These are phyloP conservation scores for Salvator merianae DNA, from an alignment of 2,113 vertebrate genomes.

Conservation along the genomic window DNA sequence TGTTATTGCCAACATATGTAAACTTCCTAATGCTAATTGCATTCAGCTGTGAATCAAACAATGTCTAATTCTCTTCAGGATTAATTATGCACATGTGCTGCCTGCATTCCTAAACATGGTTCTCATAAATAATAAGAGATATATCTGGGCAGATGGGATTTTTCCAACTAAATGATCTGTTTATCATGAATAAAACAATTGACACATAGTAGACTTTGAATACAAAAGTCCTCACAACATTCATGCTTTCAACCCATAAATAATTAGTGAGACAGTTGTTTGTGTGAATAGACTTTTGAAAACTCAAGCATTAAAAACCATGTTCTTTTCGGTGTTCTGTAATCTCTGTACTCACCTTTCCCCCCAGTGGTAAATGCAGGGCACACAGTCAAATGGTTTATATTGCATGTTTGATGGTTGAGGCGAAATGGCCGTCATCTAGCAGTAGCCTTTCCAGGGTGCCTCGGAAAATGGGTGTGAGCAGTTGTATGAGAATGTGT, in stretches of 20 bases:
- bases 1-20: conserved; percentile 90
- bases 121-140: conserved; percentile 97
- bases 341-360: conserved; percentile 57
- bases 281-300: conserved; percentile 63
- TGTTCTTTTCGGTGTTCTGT: conserved; percentile 53
- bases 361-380: conserved; percentile 45
- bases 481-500: conserved; percentile 48
- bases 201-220: conserved; percentile 71
- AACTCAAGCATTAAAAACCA: conserved; percentile 54
- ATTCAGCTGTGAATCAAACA: conserved; percentile 97
- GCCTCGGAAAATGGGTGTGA: conserved; percentile 47
- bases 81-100: conserved; percentile 96
- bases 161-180: conserved; percentile 81
- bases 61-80: conserved; percentile 98
- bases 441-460: conserved; percentile 39
- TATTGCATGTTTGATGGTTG: conserved; percentile 44
- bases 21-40: conserved; percentile 95
- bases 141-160: conserved; percentile 88
- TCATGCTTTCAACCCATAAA: conserved; percentile 72
- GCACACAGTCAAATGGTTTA: conserved; percentile 45
- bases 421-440: conserved; percentile 45
- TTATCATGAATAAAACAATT: conserved; percentile 82
- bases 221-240: conserved; percentile 71
- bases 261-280: conserved; percentile 74
- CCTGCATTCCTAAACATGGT: conserved; percentile 91